These are phyloP conservation scores for Caenorhabditis becei DNA, from an alignment of 2,888 invertebrate species.

Conservation along the genomic window DNA sequence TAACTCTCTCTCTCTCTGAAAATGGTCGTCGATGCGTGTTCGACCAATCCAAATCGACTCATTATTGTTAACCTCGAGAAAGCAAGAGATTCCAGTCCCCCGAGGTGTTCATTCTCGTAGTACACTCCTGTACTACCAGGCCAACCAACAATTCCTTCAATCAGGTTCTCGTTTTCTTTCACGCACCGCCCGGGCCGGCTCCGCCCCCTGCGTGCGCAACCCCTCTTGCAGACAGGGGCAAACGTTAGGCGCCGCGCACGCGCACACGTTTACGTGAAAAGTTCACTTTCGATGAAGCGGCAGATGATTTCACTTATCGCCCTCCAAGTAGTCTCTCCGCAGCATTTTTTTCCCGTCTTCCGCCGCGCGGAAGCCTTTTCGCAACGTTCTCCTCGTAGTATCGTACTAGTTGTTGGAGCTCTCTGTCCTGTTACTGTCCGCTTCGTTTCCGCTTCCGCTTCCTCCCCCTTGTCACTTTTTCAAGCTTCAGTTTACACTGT, in stretches of 20 bases:
- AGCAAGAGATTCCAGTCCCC: slow-evolving; percentile 30
- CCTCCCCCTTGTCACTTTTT: background rate
- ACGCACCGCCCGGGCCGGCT: slow-evolving; percentile 39
- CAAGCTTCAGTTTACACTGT: slow-evolving; percentile 44
- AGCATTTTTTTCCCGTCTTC: slow-evolving; percentile 33
- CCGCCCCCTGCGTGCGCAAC: slow-evolving; percentile 41
- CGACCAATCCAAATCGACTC: background rate
- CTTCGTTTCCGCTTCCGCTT: background rate
- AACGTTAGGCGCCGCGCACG: slow-evolving; percentile 47
- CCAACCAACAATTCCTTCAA: slow-evolving; percentile 37
- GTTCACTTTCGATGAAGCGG: slow-evolving; percentile 56
- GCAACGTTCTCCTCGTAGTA: slow-evolving; percentile 3
- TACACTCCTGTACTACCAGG: slow-evolving; percentile 16
- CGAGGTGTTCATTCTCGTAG: slow-evolving; percentile 55
- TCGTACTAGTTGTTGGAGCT: slow-evolving; percentile 8
- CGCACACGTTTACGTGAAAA: slow-evolving; percentile 39
- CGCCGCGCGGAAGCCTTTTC: slow-evolving; percentile 20
- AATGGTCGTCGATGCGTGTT: no score
- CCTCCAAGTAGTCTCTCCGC: slow-evolving; percentile 30
- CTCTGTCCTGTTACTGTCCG: background rate
- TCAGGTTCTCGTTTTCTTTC: slow-evolving; percentile 57
- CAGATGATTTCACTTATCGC: slow-evolving; percentile 58
- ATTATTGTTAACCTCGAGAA: slow-evolving; percentile 49
- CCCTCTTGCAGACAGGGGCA: slow-evolving; percentile 47
- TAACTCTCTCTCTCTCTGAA: no score